These are phyloP conservation scores for Premnoplex brunnescens DNA, from an alignment of 2,797 vertebrate genomes.

Conservation along the genomic window DNA sequence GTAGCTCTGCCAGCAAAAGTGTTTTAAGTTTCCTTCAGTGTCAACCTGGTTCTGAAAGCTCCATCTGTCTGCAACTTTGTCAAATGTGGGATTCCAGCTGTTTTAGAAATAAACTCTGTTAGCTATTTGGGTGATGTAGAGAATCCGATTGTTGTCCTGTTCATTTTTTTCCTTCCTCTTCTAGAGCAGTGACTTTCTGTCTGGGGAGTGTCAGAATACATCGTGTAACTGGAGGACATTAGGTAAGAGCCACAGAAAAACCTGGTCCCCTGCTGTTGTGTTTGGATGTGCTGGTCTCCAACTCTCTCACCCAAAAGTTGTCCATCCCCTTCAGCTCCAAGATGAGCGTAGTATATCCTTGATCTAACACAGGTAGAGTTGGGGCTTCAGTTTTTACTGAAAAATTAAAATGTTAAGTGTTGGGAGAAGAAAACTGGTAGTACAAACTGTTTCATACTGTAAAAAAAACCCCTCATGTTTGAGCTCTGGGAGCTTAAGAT, in stretches of 20 bases:
- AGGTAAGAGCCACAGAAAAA: not conserved
- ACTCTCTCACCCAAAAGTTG: not conserved
- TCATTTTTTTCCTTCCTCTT: not conserved
- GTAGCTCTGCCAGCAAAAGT: slow-evolving; percentile 15
- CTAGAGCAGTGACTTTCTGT: not conserved
- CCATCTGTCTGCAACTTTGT: slow-evolving; percentile 37
- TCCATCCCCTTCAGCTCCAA: not conserved
- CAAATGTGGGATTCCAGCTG: slow-evolving; percentile 30
- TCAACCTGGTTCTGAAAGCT: slow-evolving; percentile 38
- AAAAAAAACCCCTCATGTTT: not conserved
- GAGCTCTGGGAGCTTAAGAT: not conserved
- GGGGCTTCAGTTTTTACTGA: not conserved
- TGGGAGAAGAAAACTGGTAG: not conserved
- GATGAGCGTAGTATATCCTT: not conserved
- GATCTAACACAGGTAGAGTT: not conserved
- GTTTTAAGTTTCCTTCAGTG: slow-evolving; percentile 19
- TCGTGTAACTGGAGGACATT: not conserved
- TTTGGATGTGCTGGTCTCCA: not conserved
- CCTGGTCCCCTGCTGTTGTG: not conserved
- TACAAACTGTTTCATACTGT: not conserved
- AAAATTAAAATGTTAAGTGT: not conserved
- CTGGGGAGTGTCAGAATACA: not conserved
- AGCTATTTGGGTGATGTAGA: not conserved
- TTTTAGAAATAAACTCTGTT: slow-evolving; percentile 46
- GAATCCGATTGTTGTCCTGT: not conserved